Evolutionary conservation across 2,797 vertebrate species (phyloP).

Genomic region (Distichodus sexfasciatus): DNA sequence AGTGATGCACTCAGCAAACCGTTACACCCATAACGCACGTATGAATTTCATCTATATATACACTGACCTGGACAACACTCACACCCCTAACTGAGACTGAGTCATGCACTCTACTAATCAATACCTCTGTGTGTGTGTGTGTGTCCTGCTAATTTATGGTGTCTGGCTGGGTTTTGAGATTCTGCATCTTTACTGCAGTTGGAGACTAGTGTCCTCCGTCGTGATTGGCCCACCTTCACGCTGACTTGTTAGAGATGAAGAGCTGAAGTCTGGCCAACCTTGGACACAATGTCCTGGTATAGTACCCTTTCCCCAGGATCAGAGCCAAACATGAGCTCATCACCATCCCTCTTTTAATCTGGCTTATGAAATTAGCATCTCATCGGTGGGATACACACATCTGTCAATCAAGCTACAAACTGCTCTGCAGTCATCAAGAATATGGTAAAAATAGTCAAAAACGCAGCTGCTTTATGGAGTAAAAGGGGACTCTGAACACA

Average conservation of each 20-base stretch:
- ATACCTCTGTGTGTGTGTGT: constrained; percentile 31
- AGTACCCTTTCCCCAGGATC: constrained; percentile 20
- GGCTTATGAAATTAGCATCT: not conserved
- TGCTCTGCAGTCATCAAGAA: too few species aligned
- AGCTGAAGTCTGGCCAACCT: constrained; percentile 51
- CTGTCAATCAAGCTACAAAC: too few species aligned
- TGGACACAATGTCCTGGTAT: constrained; percentile 39
- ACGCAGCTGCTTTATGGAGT: too few species aligned
- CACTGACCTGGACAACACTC: too few species aligned
- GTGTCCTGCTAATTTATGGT: not conserved
- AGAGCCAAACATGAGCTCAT: constrained; percentile 51
- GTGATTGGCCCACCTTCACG: constrained; percentile 62
- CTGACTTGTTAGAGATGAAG: constrained; percentile 11
- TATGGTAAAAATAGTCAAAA: too few species aligned
- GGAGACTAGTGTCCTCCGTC: constrained; percentile 52
- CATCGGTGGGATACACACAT: not conserved
- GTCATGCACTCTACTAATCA: constrained; percentile 54
- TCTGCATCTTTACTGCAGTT: constrained; percentile 13
- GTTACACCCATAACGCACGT: too few species aligned
- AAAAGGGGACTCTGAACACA: too few species aligned
- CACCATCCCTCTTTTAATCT: constrained; percentile 6
- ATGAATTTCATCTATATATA: too few species aligned
- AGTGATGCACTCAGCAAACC: too few species aligned
- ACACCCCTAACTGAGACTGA: constrained; percentile 49
- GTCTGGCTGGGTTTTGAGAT: not conserved